Conservation (phyloP, 2,797 vertebrate genomes). For the Emys orbicularis region DNA sequence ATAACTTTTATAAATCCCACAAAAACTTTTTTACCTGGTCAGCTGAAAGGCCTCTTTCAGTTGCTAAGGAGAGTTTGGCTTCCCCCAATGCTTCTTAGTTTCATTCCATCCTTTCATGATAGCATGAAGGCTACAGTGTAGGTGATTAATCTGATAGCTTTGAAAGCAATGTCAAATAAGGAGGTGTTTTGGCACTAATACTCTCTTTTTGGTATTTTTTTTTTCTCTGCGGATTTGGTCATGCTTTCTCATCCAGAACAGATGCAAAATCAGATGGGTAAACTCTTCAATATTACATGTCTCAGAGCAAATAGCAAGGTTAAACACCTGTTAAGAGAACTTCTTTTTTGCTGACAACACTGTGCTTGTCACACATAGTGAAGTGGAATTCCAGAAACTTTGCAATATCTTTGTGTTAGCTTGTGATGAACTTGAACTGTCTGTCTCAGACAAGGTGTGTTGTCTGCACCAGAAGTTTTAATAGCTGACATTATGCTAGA, state of each 20-base stretch:
- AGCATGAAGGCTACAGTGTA: background rate
- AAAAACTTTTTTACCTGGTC: background rate
- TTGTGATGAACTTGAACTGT: background rate
- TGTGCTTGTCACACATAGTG: background rate
- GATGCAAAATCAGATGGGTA: background rate
- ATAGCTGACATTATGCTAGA: background rate
- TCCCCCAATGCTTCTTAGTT: background rate
- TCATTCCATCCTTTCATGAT: background rate
- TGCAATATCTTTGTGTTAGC: background rate
- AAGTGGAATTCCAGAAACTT: background rate
- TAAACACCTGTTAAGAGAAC: background rate
- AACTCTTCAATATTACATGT: background rate
- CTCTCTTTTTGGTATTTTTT: background rate
- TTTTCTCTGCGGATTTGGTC: too few relatives aligned
- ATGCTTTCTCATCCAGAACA: background rate
- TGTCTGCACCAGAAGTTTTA: background rate
- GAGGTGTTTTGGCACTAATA: background rate
- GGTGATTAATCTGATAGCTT: background rate
- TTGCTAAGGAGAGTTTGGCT: background rate
- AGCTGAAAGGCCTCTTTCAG: background rate
- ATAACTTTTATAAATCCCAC: background rate
- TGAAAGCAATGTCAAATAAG: background rate
- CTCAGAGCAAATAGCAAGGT: background rate
- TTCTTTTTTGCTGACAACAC: background rate
- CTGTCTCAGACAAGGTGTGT: background rate